Evolutionary conservation across 1,140 invertebrate genomes (phyloP).

Genomic region (Manduca sexta): DNA sequence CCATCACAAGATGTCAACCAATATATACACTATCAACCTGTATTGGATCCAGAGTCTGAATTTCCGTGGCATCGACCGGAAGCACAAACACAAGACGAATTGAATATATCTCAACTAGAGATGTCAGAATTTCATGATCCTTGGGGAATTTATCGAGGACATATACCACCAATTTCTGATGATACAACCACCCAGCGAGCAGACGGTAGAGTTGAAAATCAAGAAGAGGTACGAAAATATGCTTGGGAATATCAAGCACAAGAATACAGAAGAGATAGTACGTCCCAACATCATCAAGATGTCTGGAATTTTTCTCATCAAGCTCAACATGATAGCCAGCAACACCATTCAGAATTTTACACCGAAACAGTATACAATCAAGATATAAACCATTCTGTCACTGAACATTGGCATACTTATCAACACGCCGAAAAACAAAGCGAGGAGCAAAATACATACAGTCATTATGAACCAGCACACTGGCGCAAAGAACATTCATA

Average conservation of each 20-base stretch:
- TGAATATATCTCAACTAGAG: conserved; percentile 27
- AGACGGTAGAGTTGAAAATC: conserved; percentile 23
- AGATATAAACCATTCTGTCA: background rate
- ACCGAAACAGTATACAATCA: background rate
- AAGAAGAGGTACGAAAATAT: conserved; percentile 44
- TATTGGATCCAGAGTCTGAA: conserved; percentile 54
- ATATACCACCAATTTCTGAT: conserved; percentile 35
- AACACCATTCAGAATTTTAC: background rate
- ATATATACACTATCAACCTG: conserved; percentile 39
- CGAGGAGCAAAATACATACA: background rate
- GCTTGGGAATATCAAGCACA: conserved; percentile 40
- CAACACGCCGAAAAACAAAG: background rate
- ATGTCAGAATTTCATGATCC: conserved; percentile 75
- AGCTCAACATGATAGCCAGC: conserved; percentile 4
- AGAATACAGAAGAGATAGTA: conserved; percentile 4
- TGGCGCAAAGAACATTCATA: background rate
- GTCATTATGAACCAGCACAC: background rate
- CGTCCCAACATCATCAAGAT: background rate
- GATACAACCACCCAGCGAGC: conserved; percentile 13
- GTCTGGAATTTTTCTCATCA: too few relatives aligned
- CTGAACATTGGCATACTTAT: background rate
- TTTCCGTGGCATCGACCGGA: conserved; percentile 66
- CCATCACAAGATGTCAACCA: conserved; percentile 32
- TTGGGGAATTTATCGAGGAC: conserved; percentile 72
- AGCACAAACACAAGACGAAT: conserved; percentile 30